Percentiles rank a stretch among this genome's conserved stretches.
Conservation (phyloP, 2,888 invertebrate genomes). For the Hypolimnas misippus region DNA sequence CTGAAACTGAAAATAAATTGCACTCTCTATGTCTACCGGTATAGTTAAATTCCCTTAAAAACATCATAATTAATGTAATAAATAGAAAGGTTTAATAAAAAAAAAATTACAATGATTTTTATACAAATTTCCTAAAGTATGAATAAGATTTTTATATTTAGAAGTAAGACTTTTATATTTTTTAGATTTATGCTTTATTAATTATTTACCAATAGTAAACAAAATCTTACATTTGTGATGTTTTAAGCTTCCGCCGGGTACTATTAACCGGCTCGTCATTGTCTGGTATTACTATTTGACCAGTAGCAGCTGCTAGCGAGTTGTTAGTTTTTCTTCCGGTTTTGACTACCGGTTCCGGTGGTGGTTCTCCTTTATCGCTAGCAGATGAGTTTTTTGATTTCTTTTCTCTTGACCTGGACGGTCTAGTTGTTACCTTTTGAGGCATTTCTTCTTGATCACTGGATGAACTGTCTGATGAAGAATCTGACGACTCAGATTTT, state of each 20-base stretch:
- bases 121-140: too few species aligned
- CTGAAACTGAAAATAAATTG: conserved; percentile 83
- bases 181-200: background rate
- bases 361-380: conserved; percentile 70
- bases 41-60: background rate
- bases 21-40: background rate
- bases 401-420: conserved; percentile 65
- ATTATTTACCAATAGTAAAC: background rate
- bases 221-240: conserved; percentile 87
- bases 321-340: conserved; percentile 93
- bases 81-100: too few species aligned
- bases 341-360: conserved; percentile 68
- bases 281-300: conserved; percentile 90
- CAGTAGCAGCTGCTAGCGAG: conserved; percentile 92
- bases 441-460: conserved; percentile 71
- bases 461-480: conserved; percentile 61
- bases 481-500: conserved; percentile 44
- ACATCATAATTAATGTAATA: too few species aligned
- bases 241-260: conserved; percentile 85
- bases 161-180: too few species aligned
- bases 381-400: conserved; percentile 69
- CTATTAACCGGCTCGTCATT: conserved; percentile 73
- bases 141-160: too few species aligned
- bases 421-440: conserved; percentile 64
- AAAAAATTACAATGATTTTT: too few species aligned